Percentiles rank a stretch among this genome's conserved stretches.
phyloP scores from a whole-genome alignment of 2,888 invertebrate genomes.

The Athrips mouffetella region DNA sequence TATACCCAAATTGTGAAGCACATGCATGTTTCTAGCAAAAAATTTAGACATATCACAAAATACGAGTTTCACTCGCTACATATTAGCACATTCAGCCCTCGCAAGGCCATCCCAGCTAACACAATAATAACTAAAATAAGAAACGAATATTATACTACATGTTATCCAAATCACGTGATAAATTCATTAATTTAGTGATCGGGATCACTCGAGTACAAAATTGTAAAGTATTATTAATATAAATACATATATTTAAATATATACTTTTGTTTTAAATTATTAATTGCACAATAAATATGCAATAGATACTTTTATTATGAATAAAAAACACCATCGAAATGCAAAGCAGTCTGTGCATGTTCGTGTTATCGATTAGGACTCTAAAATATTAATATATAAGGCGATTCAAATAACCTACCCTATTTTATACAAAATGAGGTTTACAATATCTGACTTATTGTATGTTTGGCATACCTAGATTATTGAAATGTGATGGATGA shows the following conservation, averaged over 20 bases:
- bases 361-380: slow-evolving; percentile 55
- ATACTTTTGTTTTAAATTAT: slow-evolving; percentile 19
- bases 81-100: slow-evolving; percentile 27
- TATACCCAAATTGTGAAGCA: background rate
- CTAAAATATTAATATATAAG: slow-evolving; percentile 65
- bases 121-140: slow-evolving; percentile 4
- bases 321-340: slow-evolving; percentile 63
- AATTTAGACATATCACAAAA: slow-evolving; percentile 48
- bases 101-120: slow-evolving; percentile 6
- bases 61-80: slow-evolving; percentile 50
- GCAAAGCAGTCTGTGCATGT: slow-evolving; percentile 70
- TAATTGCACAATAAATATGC: slow-evolving; percentile 46
- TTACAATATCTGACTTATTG: slow-evolving; percentile 53
- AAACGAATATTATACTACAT: slow-evolving; percentile 4
- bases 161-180: slow-evolving; percentile 10
- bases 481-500: slow-evolving; percentile 9
- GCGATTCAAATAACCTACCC: slow-evolving; percentile 61
- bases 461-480: slow-evolving; percentile 59
- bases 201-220: slow-evolving; percentile 36
- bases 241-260: slow-evolving; percentile 9
- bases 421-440: slow-evolving; percentile 64
- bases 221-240: slow-evolving; percentile 33
- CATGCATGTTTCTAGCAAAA: background rate
- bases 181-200: slow-evolving; percentile 29
- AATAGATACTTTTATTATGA: slow-evolving; percentile 31